These are phyloP conservation scores for Hestina assimilis DNA, from an alignment of 1,140 invertebrate species.

Conservation along the genomic window DNA sequence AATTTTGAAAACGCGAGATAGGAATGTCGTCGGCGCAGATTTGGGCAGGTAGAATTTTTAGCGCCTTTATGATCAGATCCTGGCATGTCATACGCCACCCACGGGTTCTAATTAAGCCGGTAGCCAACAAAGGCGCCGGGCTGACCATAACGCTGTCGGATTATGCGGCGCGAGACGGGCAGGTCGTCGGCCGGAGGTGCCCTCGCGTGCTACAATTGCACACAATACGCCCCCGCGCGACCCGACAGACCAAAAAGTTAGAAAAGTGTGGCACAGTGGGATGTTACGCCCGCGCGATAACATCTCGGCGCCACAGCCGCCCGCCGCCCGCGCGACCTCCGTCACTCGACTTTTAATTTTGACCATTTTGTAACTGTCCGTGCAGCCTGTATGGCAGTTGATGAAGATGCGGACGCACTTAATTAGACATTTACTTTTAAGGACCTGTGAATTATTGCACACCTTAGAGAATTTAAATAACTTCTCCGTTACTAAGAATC, in stretches of 20 bases:
- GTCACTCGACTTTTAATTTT: conserved; percentile 46
- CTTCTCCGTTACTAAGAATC: conserved; percentile 53
- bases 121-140: conserved; percentile 72
- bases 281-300: conserved; percentile 44
- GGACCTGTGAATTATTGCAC: conserved; percentile 64
- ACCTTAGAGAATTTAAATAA: conserved; percentile 58
- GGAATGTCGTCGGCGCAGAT: conserved; percentile 65
- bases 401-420: conserved; percentile 50
- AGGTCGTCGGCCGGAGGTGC: conserved; percentile 64
- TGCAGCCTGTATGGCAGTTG: conserved; percentile 39
- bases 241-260: conserved; percentile 68
- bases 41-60: conserved; percentile 73
- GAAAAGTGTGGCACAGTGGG: conserved; percentile 61
- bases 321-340: conserved; percentile 26
- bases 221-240: conserved; percentile 65
- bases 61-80: conserved; percentile 74
- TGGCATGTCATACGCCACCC: conserved; percentile 74
- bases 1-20: conserved; percentile 69
- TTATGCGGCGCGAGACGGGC: conserved; percentile 52
- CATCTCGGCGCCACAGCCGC: conserved; percentile 56
- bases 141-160: conserved; percentile 71
- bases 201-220: conserved; percentile 73
- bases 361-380: conserved; percentile 55
- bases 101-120: conserved; percentile 71
- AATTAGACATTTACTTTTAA: conserved; percentile 66